Evolutionary conservation across 2,888 invertebrate species (phyloP), one percentile per base, ranked within the genome.

Genomic region (Troides aeacus): DNA sequence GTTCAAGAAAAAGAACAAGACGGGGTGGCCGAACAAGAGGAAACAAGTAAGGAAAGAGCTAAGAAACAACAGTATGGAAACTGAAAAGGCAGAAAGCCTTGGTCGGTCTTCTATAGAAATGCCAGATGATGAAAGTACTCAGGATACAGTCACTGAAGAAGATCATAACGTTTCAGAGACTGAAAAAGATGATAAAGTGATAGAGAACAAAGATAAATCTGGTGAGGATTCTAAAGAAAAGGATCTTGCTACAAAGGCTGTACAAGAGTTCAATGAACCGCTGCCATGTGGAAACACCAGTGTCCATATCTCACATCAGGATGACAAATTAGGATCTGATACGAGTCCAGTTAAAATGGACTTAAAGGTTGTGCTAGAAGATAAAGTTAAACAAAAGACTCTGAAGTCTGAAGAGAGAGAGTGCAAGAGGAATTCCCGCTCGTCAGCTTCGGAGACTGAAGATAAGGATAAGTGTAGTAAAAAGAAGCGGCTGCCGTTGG

Each of bases 11-110:
- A 95, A 95, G 84, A 97, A 97, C 84, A 93, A 94, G 72, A 97
- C 97, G 0, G 97, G 97, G 12, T 97, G 97, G 97, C 97, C 97
- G 0, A 92, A 90, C 82, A 93, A 93, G 79, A 93, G 83, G 80
- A 92, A 86, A 78, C 79, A 77, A 61, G 74, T 74, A 17, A 91
- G 89, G 73, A 91, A 90, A 66, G 78, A 78, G 66, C 87, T 87
- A 0, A 78, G 87, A 64, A 81, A 82, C 12, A 82, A 76, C 76
- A 89, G 87, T 72, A 70, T 79, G 0, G 88, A 87, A 72, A 81
- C 80, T 1, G 83, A 81, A 42, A 85, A 87, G 76, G 76, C 84
- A 4, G 86, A 83, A 18, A 85, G 86, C 73, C 69, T 85, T 24
- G 89, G 84, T 66, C 76, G 84, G n/a, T 89, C 89, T 18, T 88